A percentile compares a stretch with the other conserved stretches of the same genome.
Conservation (phyloP, 2,888 invertebrate genomes). For the Selenia dentaria region DNA sequence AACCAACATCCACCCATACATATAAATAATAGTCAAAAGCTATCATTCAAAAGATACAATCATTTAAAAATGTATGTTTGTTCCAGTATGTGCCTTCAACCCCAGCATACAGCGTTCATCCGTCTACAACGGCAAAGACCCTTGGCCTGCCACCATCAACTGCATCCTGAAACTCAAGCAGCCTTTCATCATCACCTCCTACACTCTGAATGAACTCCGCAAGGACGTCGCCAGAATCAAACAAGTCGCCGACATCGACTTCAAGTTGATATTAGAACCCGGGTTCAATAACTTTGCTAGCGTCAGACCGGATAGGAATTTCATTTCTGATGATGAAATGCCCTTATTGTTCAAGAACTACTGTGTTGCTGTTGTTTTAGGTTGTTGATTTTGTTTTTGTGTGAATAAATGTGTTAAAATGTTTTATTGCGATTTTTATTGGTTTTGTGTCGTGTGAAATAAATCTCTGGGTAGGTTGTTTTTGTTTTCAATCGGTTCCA, state of each 20-base stretch:
- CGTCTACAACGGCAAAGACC: conserved; percentile 85
- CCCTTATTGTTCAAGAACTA: conserved; percentile 90
- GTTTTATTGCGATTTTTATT: neutral
- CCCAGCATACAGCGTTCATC: conserved; percentile 88
- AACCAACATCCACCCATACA: too few relatives aligned
- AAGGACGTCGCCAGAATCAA: conserved; percentile 85
- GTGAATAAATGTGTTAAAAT: conserved; percentile 19
- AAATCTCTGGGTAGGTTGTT: too few relatives aligned
- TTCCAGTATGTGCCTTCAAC: conserved; percentile 89
- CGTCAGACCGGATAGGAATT: conserved; percentile 89
- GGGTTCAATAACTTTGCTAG: conserved; percentile 87
- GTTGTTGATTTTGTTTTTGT: conserved; percentile 41
- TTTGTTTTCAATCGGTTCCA: too few relatives aligned
- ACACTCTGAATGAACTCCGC: conserved; percentile 87
- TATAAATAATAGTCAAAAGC: too few relatives aligned
- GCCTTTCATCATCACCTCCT: conserved; percentile 87
- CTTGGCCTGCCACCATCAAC: conserved; percentile 87
- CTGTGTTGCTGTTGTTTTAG: conserved; percentile 83
- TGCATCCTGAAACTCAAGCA: conserved; percentile 80
- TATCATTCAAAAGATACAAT: too few relatives aligned
- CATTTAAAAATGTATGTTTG: too few relatives aligned
- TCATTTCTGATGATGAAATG: conserved; percentile 88
- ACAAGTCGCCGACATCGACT: conserved; percentile 70
- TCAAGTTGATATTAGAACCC: conserved; percentile 81
- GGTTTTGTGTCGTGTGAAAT: too few relatives aligned